Base-by-base conservation (phyloP, 2,797 vertebrate genomes). In the Phoeniculus purpureus region DNA sequence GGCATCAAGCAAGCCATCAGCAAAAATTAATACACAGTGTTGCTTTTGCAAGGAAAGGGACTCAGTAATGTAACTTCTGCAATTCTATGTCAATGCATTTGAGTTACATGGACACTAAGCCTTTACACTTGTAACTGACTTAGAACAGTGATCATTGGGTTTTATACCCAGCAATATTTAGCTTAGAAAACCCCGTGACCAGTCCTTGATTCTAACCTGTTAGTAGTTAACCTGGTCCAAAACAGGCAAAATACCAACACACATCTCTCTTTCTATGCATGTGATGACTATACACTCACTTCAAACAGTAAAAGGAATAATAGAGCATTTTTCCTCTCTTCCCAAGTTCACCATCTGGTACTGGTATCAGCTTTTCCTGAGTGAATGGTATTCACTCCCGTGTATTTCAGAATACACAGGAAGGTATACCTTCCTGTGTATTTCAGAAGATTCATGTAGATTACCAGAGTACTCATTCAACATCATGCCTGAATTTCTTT, bases 51-150 rank as follows among this genome's bases (percentile, higher is more conserved):
- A 71, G 16, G 43, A 81, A 73, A 65, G 6, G 18, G 21, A 17
- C 14, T 34, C 2, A 1, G 3, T 19, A 11, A 1, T 34, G 2
- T 8, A 50, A 74, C 12, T 61, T 64, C 19, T 61, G 59, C 48
- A 90, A 26, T 71, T 90, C 12, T 23, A 75, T 9, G 13, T 66
- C 9, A 56, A 70, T 70, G 15, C 31, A 31, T 71, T 80, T 87
- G 31, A 2, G 0, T 64, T 67, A 72, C 3, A 2, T 58, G 2
- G 1, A 16, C 68, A 50, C 7, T 55, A 62, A 48, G 14, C 37
- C 15, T 48, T 75, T 45, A 65, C 10, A 56, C 14, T 16, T 52
- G 27, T 23, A 58, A 55, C 17, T 66, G 22, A 72, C 29, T 76
- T 6, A 23, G 19, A 19, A 15, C 51, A 67, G 25, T 54, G 23